Base-by-base conservation (phyloP, 2,888 invertebrate genomes). In the Caenorhabditis japonica region DNA sequence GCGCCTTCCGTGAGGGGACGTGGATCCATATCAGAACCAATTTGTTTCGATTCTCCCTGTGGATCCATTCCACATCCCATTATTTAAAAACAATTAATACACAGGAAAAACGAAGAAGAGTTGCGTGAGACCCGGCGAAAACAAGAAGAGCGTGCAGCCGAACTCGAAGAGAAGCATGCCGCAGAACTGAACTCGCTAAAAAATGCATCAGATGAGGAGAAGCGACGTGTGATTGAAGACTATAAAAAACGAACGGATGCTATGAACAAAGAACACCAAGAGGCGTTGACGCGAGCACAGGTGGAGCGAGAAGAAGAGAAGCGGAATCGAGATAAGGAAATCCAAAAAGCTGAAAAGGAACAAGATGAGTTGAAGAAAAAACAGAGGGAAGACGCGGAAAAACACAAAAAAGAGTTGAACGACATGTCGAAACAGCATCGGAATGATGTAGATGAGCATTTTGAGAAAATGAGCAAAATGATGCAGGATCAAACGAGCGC, bases 261-360 rank as follows among this genome's bases (percentile, higher is more conserved):
- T 4, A 4, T 33, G 30, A 19, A 30, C n/a, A 30, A 36, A 13
- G 49, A 27, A 33, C 33, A 36, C n/a, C 30, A 49, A 4, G 21
- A 13, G 49, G 49, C 13, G 49, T 30, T 43, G 21, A 4, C 12
- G 33, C 19, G 13, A 21, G n/a, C n/a, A 4, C 8, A 21, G 15
- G 49, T 5, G 30, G 23, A 36, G 36, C 19, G 30, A 15, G 49
- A 17, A 4, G 30, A 49, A 33, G 49, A 49, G 49, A 49, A 23
- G 49, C 5, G 23, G 49, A 15, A 23, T 13, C 3, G 30, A 4
- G 49, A 49, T 5, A 12, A 17, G 33, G 23, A 27, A 33, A 49
- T 33, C 12, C 21, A 12, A 33, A n/a, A 4, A 15, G 49, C 33
- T 5, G 36, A 36, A 33, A 36, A n/a, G 13, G 36, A 36, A 23